Evolutionary conservation across 2,797 vertebrate species (phyloP).

Genomic region (Linurgus olivaceus): DNA sequence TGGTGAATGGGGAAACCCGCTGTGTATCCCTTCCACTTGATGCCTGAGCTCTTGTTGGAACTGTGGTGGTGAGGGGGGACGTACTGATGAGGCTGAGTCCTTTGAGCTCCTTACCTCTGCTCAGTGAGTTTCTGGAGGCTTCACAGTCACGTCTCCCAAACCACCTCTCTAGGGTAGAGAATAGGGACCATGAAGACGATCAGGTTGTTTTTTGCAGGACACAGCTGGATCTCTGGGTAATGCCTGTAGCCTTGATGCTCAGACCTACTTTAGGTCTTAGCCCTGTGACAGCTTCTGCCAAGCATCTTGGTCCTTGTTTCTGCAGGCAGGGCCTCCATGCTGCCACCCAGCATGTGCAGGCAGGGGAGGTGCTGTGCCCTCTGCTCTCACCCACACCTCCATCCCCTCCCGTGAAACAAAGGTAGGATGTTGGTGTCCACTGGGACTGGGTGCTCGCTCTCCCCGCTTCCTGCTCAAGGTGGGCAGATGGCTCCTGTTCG

Average conservation of each 20-base stretch:
- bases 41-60: background rate
- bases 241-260: background rate
- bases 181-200: background rate
- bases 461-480: background rate
- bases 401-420: background rate
- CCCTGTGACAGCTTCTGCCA: background rate
- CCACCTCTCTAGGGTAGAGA: background rate
- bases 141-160: background rate
- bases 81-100: background rate
- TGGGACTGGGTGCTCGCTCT: accelerated
- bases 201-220: background rate
- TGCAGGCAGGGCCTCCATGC: background rate
- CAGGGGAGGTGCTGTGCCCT: background rate
- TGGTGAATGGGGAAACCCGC: background rate
- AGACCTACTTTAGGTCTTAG: background rate
- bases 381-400: background rate
- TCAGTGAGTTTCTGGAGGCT: background rate
- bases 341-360: background rate
- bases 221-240: background rate
- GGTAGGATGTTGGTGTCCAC: background rate
- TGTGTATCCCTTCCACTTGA: background rate
- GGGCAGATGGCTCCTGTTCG: conserved; percentile 43
- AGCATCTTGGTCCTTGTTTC: background rate
- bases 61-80: background rate
- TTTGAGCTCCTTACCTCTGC: background rate